Evolutionary conservation across 2,888 invertebrate species (phyloP), one percentile per base, ranked within the genome.

Genomic region (Lepidochitona cinerea): DNA sequence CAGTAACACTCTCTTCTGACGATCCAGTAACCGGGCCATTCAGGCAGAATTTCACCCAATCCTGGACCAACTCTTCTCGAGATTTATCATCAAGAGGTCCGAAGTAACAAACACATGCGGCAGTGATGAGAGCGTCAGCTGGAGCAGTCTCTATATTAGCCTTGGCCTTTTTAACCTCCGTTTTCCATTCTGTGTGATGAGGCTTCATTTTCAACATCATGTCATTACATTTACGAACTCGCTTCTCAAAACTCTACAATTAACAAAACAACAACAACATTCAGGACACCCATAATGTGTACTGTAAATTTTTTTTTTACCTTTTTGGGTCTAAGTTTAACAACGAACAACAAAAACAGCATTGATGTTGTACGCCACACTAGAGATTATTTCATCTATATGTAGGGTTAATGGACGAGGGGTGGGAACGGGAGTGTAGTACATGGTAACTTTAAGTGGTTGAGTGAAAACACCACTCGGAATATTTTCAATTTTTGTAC

Each of bases 121-220:
- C 85, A 0, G 88, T 86, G 35, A 90, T 82, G 7, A 90, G 82
- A 18, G 88, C 89, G 73, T 90, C 89, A 0, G 88, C 89, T 0
- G 88, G 86, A 0, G 87, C 83, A 2, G 87, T 85, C 35, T 82
- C 77, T 5, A 89, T 81, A 36, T 87, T 83, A 33, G 79, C 81
- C 49, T 84, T 81, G 14, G 88, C 85, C 70, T 84, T 83, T 66
- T 82, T 81, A 32, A 88, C 82, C 73, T 89, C 87, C 7, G 84
- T 84, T 41, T 86, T 83, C 90, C 90, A 90, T 68, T 85, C 74
- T 73, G 80, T 84, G 78, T 88, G 86, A 73, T 89, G 89, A 81
- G 84, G 80, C 7, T 85, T 84, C 86, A 90, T 88, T 74, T 88
- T 88, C 70, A 86, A 87, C 88, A 90, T 87, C 74, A 90, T 73